Evolutionary conservation across 2,797 vertebrate species (phyloP), one percentile per base, ranked within the genome.

Genomic region (Lacerta bilineata): DNA sequence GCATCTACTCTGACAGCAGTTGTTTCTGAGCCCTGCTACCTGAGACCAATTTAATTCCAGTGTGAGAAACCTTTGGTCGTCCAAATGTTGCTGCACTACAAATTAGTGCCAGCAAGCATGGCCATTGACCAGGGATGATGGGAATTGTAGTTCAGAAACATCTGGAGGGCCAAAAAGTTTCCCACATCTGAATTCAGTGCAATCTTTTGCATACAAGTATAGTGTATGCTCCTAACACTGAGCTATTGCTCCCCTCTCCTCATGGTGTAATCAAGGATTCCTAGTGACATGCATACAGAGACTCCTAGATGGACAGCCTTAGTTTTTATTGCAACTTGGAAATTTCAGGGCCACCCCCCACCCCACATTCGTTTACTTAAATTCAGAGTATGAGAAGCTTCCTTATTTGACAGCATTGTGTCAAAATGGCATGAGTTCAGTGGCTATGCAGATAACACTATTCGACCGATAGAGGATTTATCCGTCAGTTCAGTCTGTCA

Each of bases 381-480:
- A 75, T 61, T 64, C 55, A 39, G n/a, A 27, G 17, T 17, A 27
- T 25, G 27, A 46, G 10, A 55, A 55, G 8, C 55, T 33, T 68
- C 39, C 9, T 77, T 23, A 66, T 83, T 71, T 84, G 36, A 29
- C 29, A 39, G 69, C n/a, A 29, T 43, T 85, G 41, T 66, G 10
- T 64, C 18, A 50, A 50, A 89, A 33, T 76, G 77, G 66, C 77
- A 36, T 36, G 39, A 80, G 43, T 64, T 72, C 29, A 1, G 74
- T 72, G 55, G 23, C 76, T 74, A 20, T 64, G 68, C 43, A 76
- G 79, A 75, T 68, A 55, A 17, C 59, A 39, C 18, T 66, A 75
- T 50, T 29, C 69, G n/a, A 81, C 66, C 87, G 83, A 77, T 77
- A 36, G 61, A 69, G 43, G 15, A 82, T 74, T 82, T 59, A 83